phyloP scores from a whole-genome alignment of 2,797 vertebrate species.

The Sphenodon punctatus region DNA sequence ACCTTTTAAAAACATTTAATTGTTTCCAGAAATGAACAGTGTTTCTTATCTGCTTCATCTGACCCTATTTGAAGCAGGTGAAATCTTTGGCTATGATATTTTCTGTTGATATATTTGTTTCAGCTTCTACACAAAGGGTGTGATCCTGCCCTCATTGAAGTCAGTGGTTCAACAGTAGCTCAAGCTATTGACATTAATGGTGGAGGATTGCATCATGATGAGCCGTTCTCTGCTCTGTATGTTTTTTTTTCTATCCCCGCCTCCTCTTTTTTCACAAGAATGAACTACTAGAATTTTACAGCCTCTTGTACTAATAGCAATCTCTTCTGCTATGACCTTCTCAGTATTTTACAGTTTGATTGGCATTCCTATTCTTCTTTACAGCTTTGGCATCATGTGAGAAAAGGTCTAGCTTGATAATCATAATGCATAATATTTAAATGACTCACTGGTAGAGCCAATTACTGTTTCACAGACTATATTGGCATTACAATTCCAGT shows the following conservation, averaged over 20 bases:
- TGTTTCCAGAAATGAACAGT: neutral
- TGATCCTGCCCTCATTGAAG: no score
- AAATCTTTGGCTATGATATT: no score
- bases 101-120: no score
- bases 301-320: neutral
- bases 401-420: neutral
- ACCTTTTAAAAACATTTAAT: neutral
- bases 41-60: no score
- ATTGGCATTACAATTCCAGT: neutral
- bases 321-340: neutral
- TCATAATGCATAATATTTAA: neutral
- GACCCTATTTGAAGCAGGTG: no score
- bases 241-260: no score
- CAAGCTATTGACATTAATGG: no score
- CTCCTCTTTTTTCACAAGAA: neutral
- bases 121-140: no score
- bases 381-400: neutral
- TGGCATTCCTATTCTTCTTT: neutral
- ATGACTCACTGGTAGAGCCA: fast-evolving
- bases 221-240: neutral
- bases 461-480: neutral
- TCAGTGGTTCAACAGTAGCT: no score
- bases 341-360: neutral
- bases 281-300: neutral
- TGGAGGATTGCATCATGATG: neutral